Percentiles rank a stretch among this genome's conserved stretches.
These are phyloP conservation scores for Hemicentrotus pulcherrimus DNA, from an alignment of 35 echinoderm and acorn worm species.

Conservation along the genomic window DNA sequence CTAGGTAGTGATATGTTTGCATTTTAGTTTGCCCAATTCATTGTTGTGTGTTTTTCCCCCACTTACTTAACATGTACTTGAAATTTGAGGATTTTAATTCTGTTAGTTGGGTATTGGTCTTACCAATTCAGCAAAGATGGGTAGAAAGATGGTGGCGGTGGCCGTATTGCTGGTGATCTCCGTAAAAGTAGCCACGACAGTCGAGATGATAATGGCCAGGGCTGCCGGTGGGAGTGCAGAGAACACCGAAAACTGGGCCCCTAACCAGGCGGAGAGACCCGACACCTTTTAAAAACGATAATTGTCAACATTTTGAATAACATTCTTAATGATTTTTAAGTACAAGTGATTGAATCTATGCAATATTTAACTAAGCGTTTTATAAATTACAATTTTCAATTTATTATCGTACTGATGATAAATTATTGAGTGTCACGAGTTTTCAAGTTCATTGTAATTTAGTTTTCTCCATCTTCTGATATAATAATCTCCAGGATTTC, in stretches of 20 bases:
- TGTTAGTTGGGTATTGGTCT: neutral
- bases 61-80: too few species aligned
- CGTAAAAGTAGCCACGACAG: conserved; percentile 68
- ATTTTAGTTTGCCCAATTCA: too few species aligned
- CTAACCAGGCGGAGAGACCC: conserved; percentile 70
- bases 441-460: too few species aligned
- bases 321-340: too few species aligned
- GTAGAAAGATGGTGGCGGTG: conserved; percentile 73
- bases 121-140: conserved; percentile 77
- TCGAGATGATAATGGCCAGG: conserved; percentile 54
- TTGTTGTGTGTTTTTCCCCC: too few species aligned
- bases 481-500: too few species aligned
- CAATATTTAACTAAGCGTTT: too few species aligned
- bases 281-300: conserved; percentile 45
- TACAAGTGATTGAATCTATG: too few species aligned
- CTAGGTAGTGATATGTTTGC: neutral
- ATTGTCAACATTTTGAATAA: neutral
- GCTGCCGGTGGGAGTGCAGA: conserved; percentile 13
- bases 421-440: too few species aligned
- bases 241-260: conserved; percentile 49
- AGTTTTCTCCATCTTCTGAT: too few species aligned
- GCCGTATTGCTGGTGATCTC: conserved; percentile 82
- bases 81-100: neutral
- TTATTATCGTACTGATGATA: too few species aligned
- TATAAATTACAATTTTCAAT: too few species aligned